These are phyloP conservation scores for Tapera naevia DNA, from an alignment of 2,797 vertebrate species.

Conservation along the genomic window DNA sequence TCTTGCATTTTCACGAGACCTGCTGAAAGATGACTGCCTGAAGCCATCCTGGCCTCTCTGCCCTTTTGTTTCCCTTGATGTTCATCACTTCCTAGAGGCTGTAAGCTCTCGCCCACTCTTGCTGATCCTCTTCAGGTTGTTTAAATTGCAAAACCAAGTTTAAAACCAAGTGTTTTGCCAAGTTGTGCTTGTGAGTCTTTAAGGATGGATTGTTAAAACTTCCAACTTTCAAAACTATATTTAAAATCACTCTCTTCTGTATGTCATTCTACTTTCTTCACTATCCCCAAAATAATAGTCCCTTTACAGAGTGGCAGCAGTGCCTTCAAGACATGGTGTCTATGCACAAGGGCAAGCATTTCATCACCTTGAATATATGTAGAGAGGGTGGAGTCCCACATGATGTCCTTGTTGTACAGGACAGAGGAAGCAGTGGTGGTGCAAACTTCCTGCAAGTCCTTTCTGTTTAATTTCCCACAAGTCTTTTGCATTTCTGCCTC, in stretches of 20 bases:
- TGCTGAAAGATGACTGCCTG: neutral
- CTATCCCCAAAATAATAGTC: neutral
- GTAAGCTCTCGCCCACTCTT: neutral
- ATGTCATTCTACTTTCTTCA: neutral
- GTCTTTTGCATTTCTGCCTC: neutral
- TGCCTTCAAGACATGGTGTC: neutral
- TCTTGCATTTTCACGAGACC: neutral
- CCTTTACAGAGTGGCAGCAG: neutral
- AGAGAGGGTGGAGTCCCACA: neutral
- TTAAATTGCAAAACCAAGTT: neutral
- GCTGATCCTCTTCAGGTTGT: neutral
- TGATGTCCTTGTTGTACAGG: neutral
- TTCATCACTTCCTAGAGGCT: neutral
- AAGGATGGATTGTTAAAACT: neutral
- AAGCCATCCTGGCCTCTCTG: neutral
- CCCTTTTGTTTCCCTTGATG: neutral
- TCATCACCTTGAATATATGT: neutral
- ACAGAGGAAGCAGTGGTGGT: neutral
- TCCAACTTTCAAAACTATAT: neutral
- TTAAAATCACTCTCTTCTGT: neutral
- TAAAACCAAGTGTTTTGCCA: neutral
- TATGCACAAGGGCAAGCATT: neutral
- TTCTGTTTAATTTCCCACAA: neutral
- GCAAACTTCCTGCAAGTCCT: neutral
- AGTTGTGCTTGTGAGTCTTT: neutral